Evolutionary conservation across 2,888 invertebrate genomes (phyloP).

Genomic region (Drosophila vallismaia): DNA sequence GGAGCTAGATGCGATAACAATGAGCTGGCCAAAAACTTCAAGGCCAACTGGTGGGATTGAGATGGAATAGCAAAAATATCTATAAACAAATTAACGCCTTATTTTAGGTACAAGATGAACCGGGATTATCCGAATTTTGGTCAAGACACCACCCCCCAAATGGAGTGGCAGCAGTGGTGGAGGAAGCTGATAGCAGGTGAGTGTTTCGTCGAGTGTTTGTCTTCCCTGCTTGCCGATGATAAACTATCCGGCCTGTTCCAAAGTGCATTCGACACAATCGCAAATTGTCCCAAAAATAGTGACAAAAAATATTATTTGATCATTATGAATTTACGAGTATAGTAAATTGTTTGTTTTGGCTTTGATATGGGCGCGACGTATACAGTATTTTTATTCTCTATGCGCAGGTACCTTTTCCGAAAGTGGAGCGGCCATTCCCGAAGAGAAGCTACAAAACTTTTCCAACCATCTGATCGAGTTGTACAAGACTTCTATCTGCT

Average conservation of each 20-base stretch:
- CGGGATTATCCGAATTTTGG: constrained; percentile 93
- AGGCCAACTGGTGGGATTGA: constrained; percentile 85
- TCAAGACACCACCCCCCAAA: constrained; percentile 84
- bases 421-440: constrained; percentile 80
- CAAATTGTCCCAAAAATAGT: not conserved
- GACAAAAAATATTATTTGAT: constrained; percentile 1
- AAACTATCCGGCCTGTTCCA: constrained; percentile 37
- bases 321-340: constrained; percentile 1
- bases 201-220: constrained; percentile 38
- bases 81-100: not conserved
- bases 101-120: constrained; percentile 85
- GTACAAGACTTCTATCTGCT: constrained; percentile 89
- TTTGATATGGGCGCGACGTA: not conserved
- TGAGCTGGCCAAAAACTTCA: constrained; percentile 87
- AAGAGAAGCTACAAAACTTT: constrained; percentile 84
- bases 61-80: not conserved
- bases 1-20: constrained; percentile 87
- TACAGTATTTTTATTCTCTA: not conserved
- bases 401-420: constrained; percentile 80
- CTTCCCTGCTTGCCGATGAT: constrained; percentile 11
- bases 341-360: not conserved
- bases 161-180: constrained; percentile 95
- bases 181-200: constrained; percentile 83
- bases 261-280: constrained; percentile 25
- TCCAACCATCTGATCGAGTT: constrained; percentile 87